These are phyloP conservation scores for Ernsta delagoae DNA, from an alignment of 2,888 invertebrate species.

Conservation along the genomic window DNA sequence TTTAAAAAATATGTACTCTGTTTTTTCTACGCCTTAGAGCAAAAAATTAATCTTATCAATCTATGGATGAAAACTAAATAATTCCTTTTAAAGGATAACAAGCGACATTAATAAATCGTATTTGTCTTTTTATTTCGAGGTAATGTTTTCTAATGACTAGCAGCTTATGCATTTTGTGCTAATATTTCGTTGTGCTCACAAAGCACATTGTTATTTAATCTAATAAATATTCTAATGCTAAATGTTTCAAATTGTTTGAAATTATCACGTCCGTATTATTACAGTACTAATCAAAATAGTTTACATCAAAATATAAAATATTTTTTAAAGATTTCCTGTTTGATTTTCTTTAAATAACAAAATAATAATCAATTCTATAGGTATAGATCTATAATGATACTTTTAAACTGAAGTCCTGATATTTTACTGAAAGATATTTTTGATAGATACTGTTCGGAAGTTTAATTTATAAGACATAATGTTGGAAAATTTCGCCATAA, in stretches of 20 bases:
- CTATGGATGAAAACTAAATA: constrained; percentile 64
- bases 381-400: no score
- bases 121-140: constrained; percentile 75
- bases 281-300: no score
- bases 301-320: no score
- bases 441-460: no score
- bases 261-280: no score
- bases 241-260: constrained; percentile 55
- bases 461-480: no score
- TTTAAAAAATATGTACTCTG: constrained; percentile 70
- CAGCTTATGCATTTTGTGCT: constrained; percentile 67
- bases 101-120: constrained; percentile 68
- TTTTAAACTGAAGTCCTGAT: no score
- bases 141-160: constrained; percentile 66
- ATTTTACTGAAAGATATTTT: no score
- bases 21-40: constrained; percentile 59
- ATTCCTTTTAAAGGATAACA: constrained; percentile 82
- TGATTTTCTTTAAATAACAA: no score
- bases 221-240: constrained; percentile 40
- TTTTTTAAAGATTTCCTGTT: no score
- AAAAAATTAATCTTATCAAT: constrained; percentile 66
- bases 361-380: no score
- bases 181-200: constrained; percentile 65
- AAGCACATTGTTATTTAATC: constrained; percentile 50
- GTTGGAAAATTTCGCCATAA: no score